Percentiles rank a stretch among this genome's conserved stretches.
Conservation (phyloP, 1,140 invertebrate species). For the Drosophila pseudoobscura region DNA sequence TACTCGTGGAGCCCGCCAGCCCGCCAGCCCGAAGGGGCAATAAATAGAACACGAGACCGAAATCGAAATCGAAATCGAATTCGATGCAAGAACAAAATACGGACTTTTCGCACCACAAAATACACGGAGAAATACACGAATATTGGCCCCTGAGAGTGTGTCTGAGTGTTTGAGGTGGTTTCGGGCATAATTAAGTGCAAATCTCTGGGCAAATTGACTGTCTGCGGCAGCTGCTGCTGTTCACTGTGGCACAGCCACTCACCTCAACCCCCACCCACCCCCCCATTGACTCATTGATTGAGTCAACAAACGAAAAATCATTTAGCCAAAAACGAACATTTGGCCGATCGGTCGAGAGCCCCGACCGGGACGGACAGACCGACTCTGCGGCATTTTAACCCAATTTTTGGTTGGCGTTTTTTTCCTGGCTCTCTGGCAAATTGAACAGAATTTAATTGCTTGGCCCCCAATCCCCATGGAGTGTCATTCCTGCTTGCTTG, state of each 20-base stretch:
- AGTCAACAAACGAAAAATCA: slow-evolving; percentile 17
- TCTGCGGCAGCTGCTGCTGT: slow-evolving; percentile 12
- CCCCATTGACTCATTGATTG: slow-evolving; percentile 5
- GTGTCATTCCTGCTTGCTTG: too few relatives aligned
- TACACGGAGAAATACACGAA: too few relatives aligned
- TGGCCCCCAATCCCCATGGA: too few relatives aligned
- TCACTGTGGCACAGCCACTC: too few relatives aligned
- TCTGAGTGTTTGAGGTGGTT: background rate
- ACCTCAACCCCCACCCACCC: background rate
- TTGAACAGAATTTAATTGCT: slow-evolving; percentile 45
- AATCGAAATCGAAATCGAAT: slow-evolving; percentile 17
- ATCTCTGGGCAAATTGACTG: slow-evolving; percentile 27
- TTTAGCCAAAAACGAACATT: slow-evolving; percentile 13
- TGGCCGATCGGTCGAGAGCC: slow-evolving; percentile 10
- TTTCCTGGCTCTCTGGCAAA: slow-evolving; percentile 1
- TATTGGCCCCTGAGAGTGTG: too few relatives aligned
- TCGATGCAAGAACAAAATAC: slow-evolving; percentile 12
- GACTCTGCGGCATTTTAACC: slow-evolving; percentile 39
- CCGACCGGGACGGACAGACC: background rate
- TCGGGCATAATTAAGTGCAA: slow-evolving; percentile 28
- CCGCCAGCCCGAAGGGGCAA: too few relatives aligned
- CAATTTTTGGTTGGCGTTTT: slow-evolving; percentile 16
- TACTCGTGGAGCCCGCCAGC: too few relatives aligned
- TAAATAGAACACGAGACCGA: slow-evolving; percentile 10
- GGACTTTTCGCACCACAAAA: slow-evolving; percentile 17